Evolutionary conservation across 2,113 vertebrate genomes (phyloP), one percentile per base, ranked within the genome.

Genomic region (Acrocephalus kingi): DNA sequence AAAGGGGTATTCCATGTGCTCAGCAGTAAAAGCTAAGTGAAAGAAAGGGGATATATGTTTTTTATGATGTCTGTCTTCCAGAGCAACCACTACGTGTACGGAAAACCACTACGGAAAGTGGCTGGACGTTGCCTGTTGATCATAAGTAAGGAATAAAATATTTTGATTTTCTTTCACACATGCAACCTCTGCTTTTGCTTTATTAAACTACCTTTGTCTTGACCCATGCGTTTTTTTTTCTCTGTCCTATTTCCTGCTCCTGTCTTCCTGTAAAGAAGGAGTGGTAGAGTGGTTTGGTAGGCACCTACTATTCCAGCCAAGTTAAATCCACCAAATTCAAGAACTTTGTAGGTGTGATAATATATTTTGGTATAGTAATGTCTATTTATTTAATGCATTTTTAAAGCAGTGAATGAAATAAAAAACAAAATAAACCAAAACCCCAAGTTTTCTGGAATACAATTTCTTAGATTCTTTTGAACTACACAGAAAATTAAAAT

Each of bases 21-120:
- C 39, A 54, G 6, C 28, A 54, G 16, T 9, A 46, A 41, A 64
- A 63, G 16, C 10, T 25, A 41, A 41, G 24, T 4, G 13, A 39
- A 48, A 55, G 6, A 22, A 49, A 31, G 33, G 35, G 13, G 3
- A 22, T 63, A 15, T 56, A 27, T 0, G 0, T 22, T 48, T 25
- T 56, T 49, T 41, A 17, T 9, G 4, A 35, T 12, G 3, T 15
- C n/a, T 71, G 7, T n/a, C 19, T 48, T 63, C 30, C 49, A 49
- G 24, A 63, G 13, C 15, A 41, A 35, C 13, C 9, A 7, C 20
- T 41, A 8, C 0, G 0, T 7, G 13, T 25, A 21, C 24, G 49
- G 30, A 72, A 63, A 45, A 23, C 6, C 19, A 41, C n/a, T n/a
- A n/a, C 14, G 27, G 25, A 49, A 56, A 27, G 41, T 8, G 21